Conservation (phyloP, 2,113 vertebrate species). For the Chrysemys picta region DNA sequence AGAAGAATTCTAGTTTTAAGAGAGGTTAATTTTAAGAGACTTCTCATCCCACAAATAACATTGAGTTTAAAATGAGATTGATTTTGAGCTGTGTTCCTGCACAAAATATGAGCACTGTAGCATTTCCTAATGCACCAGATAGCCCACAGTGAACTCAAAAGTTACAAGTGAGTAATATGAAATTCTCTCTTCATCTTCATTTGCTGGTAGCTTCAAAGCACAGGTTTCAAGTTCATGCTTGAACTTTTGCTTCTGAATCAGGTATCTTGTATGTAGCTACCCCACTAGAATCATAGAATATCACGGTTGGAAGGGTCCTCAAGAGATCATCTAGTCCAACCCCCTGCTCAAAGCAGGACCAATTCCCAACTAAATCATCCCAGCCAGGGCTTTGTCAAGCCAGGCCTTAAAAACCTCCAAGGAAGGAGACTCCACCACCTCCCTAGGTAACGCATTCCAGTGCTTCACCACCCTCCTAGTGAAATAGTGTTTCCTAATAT, state of each 20-base stretch:
- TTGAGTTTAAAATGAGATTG: not conserved
- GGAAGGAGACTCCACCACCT: no score
- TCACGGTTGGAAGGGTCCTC: no score
- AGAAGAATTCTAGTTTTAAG: not conserved
- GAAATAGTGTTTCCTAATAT: no score
- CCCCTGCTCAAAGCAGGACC: no score
- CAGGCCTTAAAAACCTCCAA: no score
- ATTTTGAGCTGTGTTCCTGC: not conserved
- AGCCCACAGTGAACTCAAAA: not conserved
- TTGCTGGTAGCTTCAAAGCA: not conserved
- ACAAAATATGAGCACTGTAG: not conserved
- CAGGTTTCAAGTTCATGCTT: accelerated
- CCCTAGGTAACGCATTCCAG: no score
- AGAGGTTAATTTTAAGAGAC: not conserved
- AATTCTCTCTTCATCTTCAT: not conserved
- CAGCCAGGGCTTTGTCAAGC: no score
- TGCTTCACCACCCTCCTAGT: no score
- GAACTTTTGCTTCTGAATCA: accelerated
- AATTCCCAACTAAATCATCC: no score
- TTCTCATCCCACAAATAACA: not conserved
- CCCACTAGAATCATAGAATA: no score
- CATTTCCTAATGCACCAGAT: not conserved
- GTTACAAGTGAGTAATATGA: not conserved
- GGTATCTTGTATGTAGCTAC: not conserved
- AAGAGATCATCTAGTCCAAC: no score